Base-by-base conservation (phyloP, 2,888 invertebrate species). In the Seira ritae region DNA sequence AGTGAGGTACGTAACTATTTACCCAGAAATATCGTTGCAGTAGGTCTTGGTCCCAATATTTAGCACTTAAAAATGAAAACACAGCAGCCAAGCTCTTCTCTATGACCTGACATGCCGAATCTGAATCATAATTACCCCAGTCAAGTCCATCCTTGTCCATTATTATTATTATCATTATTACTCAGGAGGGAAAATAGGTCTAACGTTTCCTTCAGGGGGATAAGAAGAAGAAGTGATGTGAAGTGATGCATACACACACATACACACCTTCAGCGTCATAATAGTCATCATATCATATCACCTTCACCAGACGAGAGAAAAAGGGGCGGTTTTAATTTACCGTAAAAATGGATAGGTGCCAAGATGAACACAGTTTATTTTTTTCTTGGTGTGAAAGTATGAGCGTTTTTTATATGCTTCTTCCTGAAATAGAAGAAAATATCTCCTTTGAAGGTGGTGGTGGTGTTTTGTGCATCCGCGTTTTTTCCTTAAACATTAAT, bases 281-380 rank as follows among this genome's bases (percentile, higher is more conserved):
- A n/a, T n/a, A n/a, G n/a, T n/a, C n/a, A n/a, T n/a, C n/a, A n/a
- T n/a, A n/a, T n/a, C n/a, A 65, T 20, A 17, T 65, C 15, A 65
- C 19, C 17, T 17, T 17, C 20, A 67, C 23, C 23, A 19, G 37
- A 72, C 22, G 55, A 74, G 66, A 55, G 60, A 55, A 62, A 69
- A 68, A 65, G 75, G 85, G 85, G 86, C 84, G 87, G 84, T 80
- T 84, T 84, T 87, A 85, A 86, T 85, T 86, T 80, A 86, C 83
- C 83, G 84, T 83, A 80, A 84, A 84, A 85, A 86, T 85, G 85
- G 83, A 84, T 80, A 86, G 86, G 86, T 87, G 87, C 84, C 83
- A 85, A 84, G 86, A 84, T 67, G 80, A 78, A 69, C 19, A 72
- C 70, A 83, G n/a, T 74, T 65, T 37, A 4, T 31, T 8, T 31